Percentiles rank a stretch among this genome's conserved stretches.
Evolutionary conservation across 2,888 invertebrate species (phyloP).

Genomic region (Ctena decussata): DNA sequence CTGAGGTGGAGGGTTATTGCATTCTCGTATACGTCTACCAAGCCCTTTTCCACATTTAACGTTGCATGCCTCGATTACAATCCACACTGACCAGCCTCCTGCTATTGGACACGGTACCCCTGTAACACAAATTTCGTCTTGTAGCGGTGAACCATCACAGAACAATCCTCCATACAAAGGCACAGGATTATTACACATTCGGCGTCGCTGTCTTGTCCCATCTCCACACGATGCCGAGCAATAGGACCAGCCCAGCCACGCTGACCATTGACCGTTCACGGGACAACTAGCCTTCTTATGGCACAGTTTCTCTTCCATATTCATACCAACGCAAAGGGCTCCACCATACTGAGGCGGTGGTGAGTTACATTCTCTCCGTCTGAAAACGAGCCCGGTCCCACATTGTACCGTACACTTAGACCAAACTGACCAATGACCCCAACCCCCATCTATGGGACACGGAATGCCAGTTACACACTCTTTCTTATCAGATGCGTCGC

Average conservation of each 20-base stretch:
- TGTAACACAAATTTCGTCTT: constrained; percentile 17
- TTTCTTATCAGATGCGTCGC: background rate
- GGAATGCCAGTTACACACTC: constrained; percentile 22
- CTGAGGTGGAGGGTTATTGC: constrained; percentile 43
- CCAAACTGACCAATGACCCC: constrained; percentile 40
- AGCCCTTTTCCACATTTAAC: constrained; percentile 45
- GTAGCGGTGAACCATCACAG: constrained; percentile 19
- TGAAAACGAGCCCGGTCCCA: constrained; percentile 13
- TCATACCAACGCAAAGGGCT: constrained; percentile 17
- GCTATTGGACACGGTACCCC: constrained; percentile 25
- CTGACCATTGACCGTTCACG: constrained; percentile 43
- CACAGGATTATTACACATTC: constrained; percentile 39
- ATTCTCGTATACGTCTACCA: constrained; percentile 23
- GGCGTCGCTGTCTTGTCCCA: constrained; percentile 11
- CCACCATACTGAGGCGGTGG: constrained; percentile 33
- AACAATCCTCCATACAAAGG: constrained; percentile 38
- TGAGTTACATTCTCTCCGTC: constrained; percentile 22
- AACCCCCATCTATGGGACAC: constrained; percentile 45
- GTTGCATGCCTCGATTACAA: constrained; percentile 21
- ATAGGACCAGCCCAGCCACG: constrained; percentile 22
- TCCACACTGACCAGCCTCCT: constrained; percentile 52
- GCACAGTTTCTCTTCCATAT: constrained; percentile 28
- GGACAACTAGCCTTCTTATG: constrained; percentile 27
- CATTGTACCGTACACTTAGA: constrained; percentile 34
- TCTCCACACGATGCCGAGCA: constrained; percentile 42